Percentiles rank a stretch among this genome's conserved stretches.
Evolutionary conservation across 2,113 vertebrate genomes (phyloP).

Genomic region (Reinhardtius hippoglossoides): DNA sequence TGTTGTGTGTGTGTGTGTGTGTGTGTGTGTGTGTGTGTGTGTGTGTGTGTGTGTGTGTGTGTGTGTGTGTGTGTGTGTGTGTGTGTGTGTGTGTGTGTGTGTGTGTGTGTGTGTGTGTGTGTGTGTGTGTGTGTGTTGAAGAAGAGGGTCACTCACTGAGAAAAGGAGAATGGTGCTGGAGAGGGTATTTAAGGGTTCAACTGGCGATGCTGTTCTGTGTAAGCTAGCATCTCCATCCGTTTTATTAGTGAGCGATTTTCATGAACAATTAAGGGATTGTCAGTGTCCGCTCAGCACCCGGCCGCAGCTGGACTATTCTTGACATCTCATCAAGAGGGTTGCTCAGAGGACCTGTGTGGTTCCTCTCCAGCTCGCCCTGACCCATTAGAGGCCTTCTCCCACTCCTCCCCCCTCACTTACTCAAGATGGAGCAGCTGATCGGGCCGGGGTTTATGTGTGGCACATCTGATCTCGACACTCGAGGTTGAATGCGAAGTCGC

Average conservation of each 20-base stretch:
- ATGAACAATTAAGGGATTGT: conserved; percentile 21
- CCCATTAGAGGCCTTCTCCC: conserved; percentile 13
- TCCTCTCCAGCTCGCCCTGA: conserved; percentile 20
- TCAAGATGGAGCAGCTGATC: conserved; percentile 42
- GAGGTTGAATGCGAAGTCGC: conserved; percentile 58
- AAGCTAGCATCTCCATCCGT: neutral
- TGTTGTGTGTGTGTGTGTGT: too few relatives aligned
- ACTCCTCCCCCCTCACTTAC: conserved; percentile 11
- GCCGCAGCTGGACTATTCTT: conserved; percentile 36
- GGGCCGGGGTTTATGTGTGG: conserved; percentile 41
- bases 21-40: conserved; percentile 19
- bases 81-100: neutral
- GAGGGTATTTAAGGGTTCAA: conserved; percentile 38
- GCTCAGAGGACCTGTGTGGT: conserved; percentile 13
- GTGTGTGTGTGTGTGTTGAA: conserved; percentile 17
- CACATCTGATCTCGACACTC: conserved; percentile 63
- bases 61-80: neutral
- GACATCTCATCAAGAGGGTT: conserved; percentile 5
- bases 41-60: neutral
- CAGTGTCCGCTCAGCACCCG: neutral
- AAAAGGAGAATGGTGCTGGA: conserved; percentile 8
- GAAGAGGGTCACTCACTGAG: conserved; percentile 46
- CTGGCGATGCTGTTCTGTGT: conserved; percentile 18
- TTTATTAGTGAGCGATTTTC: conserved; percentile 31
- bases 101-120: neutral